Evolutionary conservation across 2,888 invertebrate species (phyloP).

Genomic region (Bruchidius siliquastri): DNA sequence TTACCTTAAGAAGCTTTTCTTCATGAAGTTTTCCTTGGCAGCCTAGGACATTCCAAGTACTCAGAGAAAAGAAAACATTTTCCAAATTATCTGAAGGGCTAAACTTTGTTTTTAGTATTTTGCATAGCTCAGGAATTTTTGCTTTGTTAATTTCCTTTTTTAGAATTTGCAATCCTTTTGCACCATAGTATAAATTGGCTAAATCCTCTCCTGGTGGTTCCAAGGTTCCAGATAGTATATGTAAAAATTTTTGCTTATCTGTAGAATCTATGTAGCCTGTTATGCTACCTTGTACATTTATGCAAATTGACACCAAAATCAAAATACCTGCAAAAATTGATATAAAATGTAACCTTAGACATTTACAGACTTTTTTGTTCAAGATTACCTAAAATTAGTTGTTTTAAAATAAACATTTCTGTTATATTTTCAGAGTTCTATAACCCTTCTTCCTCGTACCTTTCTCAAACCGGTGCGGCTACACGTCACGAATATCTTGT

Average conservation of each 20-base stretch:
- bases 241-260: slow-evolving; percentile 36
- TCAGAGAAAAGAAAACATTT: slow-evolving; percentile 33
- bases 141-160: slow-evolving; percentile 55
- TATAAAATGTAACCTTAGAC: neutral
- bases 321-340: neutral
- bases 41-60: slow-evolving; percentile 34
- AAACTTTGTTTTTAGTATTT: slow-evolving; percentile 34
- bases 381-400: neutral
- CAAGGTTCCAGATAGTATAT: slow-evolving; percentile 26
- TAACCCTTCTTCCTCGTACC: neutral
- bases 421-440: neutral
- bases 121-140: slow-evolving; percentile 51
- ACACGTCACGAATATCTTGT: neutral
- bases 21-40: slow-evolving; percentile 37
- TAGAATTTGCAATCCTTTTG: slow-evolving; percentile 66
- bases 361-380: neutral
- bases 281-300: slow-evolving; percentile 34
- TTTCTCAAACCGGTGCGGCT: neutral
- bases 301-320: neutral
- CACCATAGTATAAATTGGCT: slow-evolving; percentile 65
- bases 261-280: slow-evolving; percentile 40
- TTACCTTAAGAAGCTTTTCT: slow-evolving; percentile 50
- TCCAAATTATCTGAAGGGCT: slow-evolving; percentile 34
- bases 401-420: neutral
- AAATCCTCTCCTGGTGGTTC: slow-evolving; percentile 52